phyloP scores from a whole-genome alignment of 2,797 vertebrate genomes.

The Poecilia picta region DNA sequence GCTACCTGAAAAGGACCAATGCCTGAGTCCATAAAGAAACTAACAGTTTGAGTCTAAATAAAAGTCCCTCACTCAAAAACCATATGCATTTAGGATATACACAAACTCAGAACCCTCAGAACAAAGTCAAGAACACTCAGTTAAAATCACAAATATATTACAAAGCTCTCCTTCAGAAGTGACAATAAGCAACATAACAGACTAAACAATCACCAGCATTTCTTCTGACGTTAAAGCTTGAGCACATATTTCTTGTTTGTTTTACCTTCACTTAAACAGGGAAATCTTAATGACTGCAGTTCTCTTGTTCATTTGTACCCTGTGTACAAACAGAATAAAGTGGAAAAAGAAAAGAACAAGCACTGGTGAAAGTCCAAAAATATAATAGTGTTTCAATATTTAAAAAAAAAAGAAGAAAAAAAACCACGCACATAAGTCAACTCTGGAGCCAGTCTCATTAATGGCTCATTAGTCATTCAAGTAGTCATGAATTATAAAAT shows the following conservation, averaged over 20 bases:
- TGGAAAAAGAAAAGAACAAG: conserved; percentile 23
- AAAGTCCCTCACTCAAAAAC: neutral
- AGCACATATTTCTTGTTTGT: conserved; percentile 11
- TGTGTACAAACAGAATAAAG: conserved; percentile 66
- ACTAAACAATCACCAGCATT: conserved; percentile 13
- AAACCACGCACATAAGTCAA: too few species aligned
- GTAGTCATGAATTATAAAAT: neutral
- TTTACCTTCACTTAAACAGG: conserved; percentile 77
- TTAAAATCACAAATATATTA: neutral
- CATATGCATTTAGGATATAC: neutral
- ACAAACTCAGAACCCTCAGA: neutral
- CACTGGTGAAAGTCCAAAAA: conserved; percentile 35
- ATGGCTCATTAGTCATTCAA: neutral
- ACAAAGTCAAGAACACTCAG: conserved; percentile 16
- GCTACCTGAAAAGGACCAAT: conserved; percentile 12
- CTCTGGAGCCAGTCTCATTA: neutral
- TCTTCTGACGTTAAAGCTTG: conserved; percentile 3
- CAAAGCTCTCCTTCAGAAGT: neutral
- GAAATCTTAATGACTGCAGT: conserved; percentile 74
- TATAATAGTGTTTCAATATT: conserved; percentile 3
- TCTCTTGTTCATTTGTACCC: conserved; percentile 71
- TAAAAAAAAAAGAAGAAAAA: neutral
- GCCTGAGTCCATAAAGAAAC: neutral
- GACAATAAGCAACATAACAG: neutral
- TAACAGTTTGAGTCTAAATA: neutral